phyloP scores from a whole-genome alignment of 2,888 invertebrate genomes.

The Baronia brevicornis region DNA sequence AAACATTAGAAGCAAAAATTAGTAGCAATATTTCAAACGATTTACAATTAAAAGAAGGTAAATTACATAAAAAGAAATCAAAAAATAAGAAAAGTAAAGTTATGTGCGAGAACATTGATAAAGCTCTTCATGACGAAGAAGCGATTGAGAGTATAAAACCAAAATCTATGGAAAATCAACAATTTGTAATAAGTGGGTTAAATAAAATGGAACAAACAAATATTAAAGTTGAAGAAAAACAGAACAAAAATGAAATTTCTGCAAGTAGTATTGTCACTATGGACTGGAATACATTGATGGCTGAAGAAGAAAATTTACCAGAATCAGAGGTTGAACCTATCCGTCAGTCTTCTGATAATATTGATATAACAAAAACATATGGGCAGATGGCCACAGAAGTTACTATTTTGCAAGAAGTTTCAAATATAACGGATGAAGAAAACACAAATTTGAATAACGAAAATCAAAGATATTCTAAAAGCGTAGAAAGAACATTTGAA shows the following conservation, averaged over 20 bases:
- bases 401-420: slow-evolving; percentile 47
- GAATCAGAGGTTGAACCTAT: slow-evolving; percentile 36
- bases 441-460: slow-evolving; percentile 14
- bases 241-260: neutral
- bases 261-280: slow-evolving; percentile 34
- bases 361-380: slow-evolving; percentile 7
- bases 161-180: slow-evolving; percentile 33
- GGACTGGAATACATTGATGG: slow-evolving; percentile 62
- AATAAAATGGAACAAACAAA: slow-evolving; percentile 3
- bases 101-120: slow-evolving; percentile 42
- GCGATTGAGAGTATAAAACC: slow-evolving; percentile 31
- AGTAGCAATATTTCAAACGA: slow-evolving; percentile 4
- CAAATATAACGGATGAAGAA: slow-evolving; percentile 24
- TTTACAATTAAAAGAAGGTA: slow-evolving; percentile 20
- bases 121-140: slow-evolving; percentile 43
- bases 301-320: slow-evolving; percentile 48
- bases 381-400: slow-evolving; percentile 56
- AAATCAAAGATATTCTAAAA: slow-evolving; percentile 18
- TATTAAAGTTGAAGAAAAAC: slow-evolving; percentile 13
- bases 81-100: slow-evolving; percentile 43
- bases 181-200: slow-evolving; percentile 11
- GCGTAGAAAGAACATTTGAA: slow-evolving; percentile 8
- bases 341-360: slow-evolving; percentile 20
- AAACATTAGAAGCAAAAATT: neutral
- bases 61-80: slow-evolving; percentile 41